These are phyloP conservation scores for Minunthozetes semirufus DNA, from an alignment of 2,888 invertebrate genomes.

Conservation along the genomic window DNA sequence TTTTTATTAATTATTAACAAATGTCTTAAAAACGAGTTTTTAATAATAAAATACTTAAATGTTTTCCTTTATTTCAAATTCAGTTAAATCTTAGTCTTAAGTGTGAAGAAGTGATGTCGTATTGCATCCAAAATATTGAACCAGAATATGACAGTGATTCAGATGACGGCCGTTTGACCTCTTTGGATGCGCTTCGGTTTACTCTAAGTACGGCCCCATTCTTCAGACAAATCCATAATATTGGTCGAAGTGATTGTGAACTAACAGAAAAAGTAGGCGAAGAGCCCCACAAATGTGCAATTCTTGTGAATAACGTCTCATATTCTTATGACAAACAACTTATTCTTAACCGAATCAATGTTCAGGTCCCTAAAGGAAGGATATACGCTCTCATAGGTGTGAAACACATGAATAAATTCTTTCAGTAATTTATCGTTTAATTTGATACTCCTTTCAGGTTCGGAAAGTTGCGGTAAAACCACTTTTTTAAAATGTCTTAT, in stretches of 20 bases:
- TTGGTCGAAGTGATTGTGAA: slow-evolving; percentile 8
- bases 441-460: background rate
- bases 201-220: slow-evolving; percentile 33
- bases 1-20: too few species aligned
- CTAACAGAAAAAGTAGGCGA: background rate
- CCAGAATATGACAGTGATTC: background rate
- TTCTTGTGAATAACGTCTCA: slow-evolving; percentile 11
- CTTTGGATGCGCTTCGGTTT: slow-evolving; percentile 32
- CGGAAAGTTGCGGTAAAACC: slow-evolving; percentile 20
- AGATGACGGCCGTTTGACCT: slow-evolving; percentile 32
- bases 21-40: too few species aligned
- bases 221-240: slow-evolving; percentile 1
- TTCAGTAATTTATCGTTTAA: background rate
- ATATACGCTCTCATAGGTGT: slow-evolving; percentile 29
- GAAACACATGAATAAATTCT: background rate
- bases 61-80: too few species aligned
- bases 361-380: slow-evolving; percentile 31
- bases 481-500: slow-evolving; percentile 47
- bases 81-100: background rate
- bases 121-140: background rate
- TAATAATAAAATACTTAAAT: too few species aligned
- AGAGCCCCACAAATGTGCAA: slow-evolving; percentile 31
- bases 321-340: background rate
- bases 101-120: background rate
- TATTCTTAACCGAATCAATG: slow-evolving; percentile 10